A percentile compares a stretch with the other conserved stretches of the same genome.
Evolutionary conservation across 2,113 vertebrate genomes (phyloP).

Genomic region (Paedocypris sp.): DNA sequence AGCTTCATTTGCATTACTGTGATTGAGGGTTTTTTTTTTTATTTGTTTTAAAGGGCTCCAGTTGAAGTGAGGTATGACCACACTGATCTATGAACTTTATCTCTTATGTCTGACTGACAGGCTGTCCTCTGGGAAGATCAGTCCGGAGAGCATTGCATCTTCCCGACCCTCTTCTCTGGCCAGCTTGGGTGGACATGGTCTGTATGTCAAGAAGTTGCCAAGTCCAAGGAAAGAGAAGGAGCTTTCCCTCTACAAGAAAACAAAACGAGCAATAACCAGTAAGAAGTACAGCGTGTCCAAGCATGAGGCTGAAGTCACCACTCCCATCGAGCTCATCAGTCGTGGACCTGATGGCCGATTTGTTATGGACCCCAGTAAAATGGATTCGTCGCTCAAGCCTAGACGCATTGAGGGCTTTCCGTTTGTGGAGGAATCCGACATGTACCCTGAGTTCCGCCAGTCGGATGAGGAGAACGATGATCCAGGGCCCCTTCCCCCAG

Average conservation of each 20-base stretch:
- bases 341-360: conserved; percentile 92
- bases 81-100: conserved; percentile 16
- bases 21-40: too few relatives aligned
- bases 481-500: conserved; percentile 74
- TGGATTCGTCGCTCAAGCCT: conserved; percentile 65
- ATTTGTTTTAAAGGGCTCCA: not conserved
- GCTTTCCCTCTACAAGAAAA: conserved; percentile 95
- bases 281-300: conserved; percentile 97
- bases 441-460: conserved; percentile 98
- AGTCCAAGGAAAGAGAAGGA: conserved; percentile 87
- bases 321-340: conserved; percentile 94
- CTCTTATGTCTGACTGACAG: conserved; percentile 58
- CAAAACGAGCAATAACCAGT: conserved; percentile 93
- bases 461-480: conserved; percentile 97
- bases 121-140: conserved; percentile 96
- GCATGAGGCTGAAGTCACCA: conserved; percentile 85
- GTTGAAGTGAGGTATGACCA: not conserved
- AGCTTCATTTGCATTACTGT: too few relatives aligned
- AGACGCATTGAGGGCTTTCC: conserved; percentile 94
- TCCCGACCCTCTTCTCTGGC: conserved; percentile 84
- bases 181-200: conserved; percentile 77
- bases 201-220: conserved; percentile 80
- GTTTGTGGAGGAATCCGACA: conserved; percentile 94
- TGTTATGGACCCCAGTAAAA: conserved; percentile 74
- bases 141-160: conserved; percentile 89